Base-by-base conservation (phyloP, 2,888 invertebrate genomes). In the Drosophila borealis region DNA sequence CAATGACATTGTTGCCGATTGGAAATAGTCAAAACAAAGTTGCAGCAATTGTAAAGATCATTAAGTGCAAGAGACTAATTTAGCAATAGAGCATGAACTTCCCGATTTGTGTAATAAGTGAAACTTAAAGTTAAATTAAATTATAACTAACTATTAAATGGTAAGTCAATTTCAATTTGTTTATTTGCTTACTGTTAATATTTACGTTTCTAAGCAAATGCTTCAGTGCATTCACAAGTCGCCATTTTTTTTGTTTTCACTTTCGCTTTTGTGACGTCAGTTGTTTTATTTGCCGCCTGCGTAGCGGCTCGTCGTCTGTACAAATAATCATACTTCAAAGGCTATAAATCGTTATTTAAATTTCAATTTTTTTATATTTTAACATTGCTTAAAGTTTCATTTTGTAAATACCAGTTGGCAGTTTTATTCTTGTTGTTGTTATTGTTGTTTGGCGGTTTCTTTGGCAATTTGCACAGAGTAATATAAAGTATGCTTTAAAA, bases 321-420 rank as follows among this genome's bases (percentile, higher is more conserved):
- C 74, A 86, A 86, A 86, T 82, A 85, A 85, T 85, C 86, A 88
- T 85, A 86, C 85, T 84, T 82, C 83, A 82, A 89, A 89, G 86
- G 81, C 81, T 62, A 90, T 90, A 90, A 90, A 90, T 90, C 88
- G 81, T 90, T 89, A 88, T 90, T 89, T 86, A 86, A 89, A 84
- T 87, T 90, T 89, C 74, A 81, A 81, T 81, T 88, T 86, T 82
- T 65, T 60, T 25, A 4, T 46, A 19, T 59, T 33, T 45, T 29
- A 63, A 67, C 78, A 82, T 78, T 78, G 77, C 80, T 86, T 85
- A 75, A 79, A 81, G 81, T 89, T 88, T 77, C 73, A 76, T 83
- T 79, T 78, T 61, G 70, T 66, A 70, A 76, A 79, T 80, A 85
- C 74, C 80, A 77, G 50, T 60, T 66, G 54, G 14, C 34, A 25